Evolutionary conservation across 2,797 vertebrate genomes (phyloP).

Genomic region (Picus viridis): DNA sequence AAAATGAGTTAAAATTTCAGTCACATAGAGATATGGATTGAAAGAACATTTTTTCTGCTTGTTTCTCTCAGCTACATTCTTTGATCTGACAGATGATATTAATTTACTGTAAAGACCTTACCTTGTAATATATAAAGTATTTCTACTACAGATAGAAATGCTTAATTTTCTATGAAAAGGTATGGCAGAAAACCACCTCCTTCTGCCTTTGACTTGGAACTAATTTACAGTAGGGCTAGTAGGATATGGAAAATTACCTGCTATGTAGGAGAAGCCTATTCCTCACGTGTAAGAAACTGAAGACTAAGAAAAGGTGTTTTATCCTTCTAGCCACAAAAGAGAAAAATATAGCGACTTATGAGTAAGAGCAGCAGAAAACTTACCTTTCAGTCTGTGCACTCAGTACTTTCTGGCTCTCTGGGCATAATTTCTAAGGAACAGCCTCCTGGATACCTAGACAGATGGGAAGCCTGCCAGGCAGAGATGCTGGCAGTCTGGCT

Average conservation of each 20-base stretch:
- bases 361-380: neutral
- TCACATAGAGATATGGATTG: neutral
- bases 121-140: neutral
- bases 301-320: neutral
- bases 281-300: neutral
- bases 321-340: neutral
- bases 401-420: neutral
- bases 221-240: neutral
- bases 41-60: neutral
- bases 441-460: conserved; percentile 11
- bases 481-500: neutral
- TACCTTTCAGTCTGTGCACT: neutral
- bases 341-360: neutral
- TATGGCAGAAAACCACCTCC: neutral
- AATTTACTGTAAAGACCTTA: neutral
- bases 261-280: neutral
- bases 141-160: neutral
- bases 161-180: neutral
- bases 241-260: neutral
- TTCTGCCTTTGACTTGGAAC: neutral
- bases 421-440: neutral
- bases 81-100: neutral
- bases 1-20: neutral
- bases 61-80: neutral
- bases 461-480: neutral